Percentiles rank a stretch among this genome's conserved stretches.
Evolutionary conservation across 1,140 invertebrate genomes (phyloP).

Genomic region (Drusus annulatus): DNA sequence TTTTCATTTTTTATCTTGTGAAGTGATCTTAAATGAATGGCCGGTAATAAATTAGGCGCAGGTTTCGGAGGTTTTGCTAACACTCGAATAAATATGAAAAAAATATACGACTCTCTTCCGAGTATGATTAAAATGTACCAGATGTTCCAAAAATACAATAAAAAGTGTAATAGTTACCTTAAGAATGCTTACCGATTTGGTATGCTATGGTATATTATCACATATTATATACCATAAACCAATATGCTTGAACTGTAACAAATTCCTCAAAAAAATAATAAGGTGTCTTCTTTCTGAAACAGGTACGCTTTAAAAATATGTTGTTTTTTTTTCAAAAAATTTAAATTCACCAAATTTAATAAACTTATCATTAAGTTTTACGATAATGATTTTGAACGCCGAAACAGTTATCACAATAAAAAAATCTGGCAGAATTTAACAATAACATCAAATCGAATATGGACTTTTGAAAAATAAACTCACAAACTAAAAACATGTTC

Average conservation of each 20-base stretch:
- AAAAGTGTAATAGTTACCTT: too few relatives aligned
- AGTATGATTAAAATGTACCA: not conserved
- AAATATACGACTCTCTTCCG: not conserved
- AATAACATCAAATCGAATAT: too few relatives aligned
- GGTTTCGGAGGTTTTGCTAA: conserved; percentile 40
- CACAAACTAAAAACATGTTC: too few relatives aligned
- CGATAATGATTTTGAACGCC: not conserved
- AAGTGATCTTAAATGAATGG: conserved; percentile 42
- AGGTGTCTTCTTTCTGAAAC: too few relatives aligned
- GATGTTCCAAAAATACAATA: conserved; percentile 4
- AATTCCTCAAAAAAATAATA: too few relatives aligned
- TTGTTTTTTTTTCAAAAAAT: too few relatives aligned
- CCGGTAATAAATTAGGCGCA: conserved; percentile 32
- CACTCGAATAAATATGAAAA: conserved; percentile 20
- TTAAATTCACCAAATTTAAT: too few relatives aligned
- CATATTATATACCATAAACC: not conserved
- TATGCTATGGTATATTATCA: not conserved
- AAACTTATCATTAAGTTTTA: too few relatives aligned
- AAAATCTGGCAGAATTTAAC: not conserved
- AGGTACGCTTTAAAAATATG: too few relatives aligned
- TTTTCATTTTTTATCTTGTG: conserved; percentile 40
- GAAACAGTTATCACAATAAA: not conserved
- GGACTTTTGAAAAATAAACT: too few relatives aligned
- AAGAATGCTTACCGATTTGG: not conserved
- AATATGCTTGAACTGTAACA: not conserved